A percentile compares a stretch with the other conserved stretches of the same genome.
These are phyloP conservation scores for Hucho hucho DNA, from an alignment of 2,113 vertebrate species.

Conservation along the genomic window DNA sequence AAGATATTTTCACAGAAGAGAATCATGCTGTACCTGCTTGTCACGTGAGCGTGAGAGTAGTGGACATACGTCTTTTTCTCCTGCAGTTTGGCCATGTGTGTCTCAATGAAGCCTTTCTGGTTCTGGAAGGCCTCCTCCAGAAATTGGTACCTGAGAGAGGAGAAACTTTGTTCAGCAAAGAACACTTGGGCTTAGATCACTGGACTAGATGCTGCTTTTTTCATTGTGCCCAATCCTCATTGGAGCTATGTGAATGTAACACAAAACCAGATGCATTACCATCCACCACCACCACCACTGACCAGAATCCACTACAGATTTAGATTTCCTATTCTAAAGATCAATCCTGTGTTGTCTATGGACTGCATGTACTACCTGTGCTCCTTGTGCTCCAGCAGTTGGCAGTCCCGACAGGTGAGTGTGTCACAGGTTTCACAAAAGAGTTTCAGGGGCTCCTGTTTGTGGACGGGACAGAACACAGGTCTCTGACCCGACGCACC, in stretches of 20 bases:
- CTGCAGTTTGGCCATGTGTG: slow-evolving; percentile 88
- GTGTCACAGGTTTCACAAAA: slow-evolving; percentile 99
- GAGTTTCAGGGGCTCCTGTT: slow-evolving; percentile 96
- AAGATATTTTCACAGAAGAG: neutral
- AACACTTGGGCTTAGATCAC: neutral
- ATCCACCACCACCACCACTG: neutral
- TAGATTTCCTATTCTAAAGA: no score
- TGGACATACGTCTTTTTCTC: slow-evolving; percentile 98
- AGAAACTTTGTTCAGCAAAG: neutral
- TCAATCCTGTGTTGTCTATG: neutral
- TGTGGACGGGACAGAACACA: slow-evolving; percentile 97
- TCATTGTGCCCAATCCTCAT: neutral
- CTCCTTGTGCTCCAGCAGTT: slow-evolving; percentile 97
- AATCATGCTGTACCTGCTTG: slow-evolving; percentile 81
- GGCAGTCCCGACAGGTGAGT: slow-evolving; percentile 96
- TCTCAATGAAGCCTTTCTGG: slow-evolving; percentile 94
- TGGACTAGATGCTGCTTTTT: neutral
- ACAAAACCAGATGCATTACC: neutral
- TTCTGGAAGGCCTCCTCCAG: slow-evolving; percentile 97
- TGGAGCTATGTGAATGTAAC: neutral
- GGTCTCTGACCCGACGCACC: slow-evolving; percentile 89
- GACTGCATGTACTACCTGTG: slow-evolving; percentile 81
- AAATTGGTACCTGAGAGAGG: slow-evolving; percentile 89
- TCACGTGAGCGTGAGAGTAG: slow-evolving; percentile 92
- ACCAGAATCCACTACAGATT: neutral